These are phyloP conservation scores for Bufo gargarizans DNA, from an alignment of 2,113 vertebrate genomes.

Conservation along the genomic window DNA sequence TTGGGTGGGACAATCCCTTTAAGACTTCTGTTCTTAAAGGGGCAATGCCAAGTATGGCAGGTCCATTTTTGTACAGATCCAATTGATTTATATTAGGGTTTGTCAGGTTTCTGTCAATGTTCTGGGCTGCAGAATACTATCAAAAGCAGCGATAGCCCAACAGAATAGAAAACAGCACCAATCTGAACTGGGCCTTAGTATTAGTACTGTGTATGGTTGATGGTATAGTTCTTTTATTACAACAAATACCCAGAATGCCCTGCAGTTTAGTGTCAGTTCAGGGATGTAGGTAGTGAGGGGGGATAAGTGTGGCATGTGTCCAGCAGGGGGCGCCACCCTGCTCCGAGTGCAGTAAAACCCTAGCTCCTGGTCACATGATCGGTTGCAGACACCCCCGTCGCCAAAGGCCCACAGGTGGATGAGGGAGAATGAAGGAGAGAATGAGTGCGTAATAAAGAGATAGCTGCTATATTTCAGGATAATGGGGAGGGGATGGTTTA, in stretches of 20 bases:
- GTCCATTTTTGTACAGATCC: background rate
- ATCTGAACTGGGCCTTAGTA: background rate
- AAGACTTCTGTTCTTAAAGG: background rate
- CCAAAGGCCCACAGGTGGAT: background rate
- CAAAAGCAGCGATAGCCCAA: background rate
- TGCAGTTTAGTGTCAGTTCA: background rate
- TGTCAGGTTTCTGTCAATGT: too few relatives aligned
- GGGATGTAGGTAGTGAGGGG: background rate
- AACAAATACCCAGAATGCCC: background rate
- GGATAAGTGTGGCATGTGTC: too few relatives aligned
- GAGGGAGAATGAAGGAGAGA: conserved; percentile 1
- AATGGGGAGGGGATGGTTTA: conserved; percentile 35
- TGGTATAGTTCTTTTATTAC: background rate
- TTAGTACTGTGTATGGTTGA: background rate
- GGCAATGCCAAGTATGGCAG: background rate
- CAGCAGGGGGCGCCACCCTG: background rate
- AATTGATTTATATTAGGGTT: background rate
- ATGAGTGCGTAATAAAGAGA: conserved; percentile 31
- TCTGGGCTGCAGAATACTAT: background rate
- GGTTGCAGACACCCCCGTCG: background rate
- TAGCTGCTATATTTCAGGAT: conserved; percentile 53
- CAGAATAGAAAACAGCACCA: background rate
- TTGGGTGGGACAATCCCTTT: too few relatives aligned
- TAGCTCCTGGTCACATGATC: background rate
- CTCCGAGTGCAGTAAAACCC: background rate